Evolutionary conservation across 2,888 invertebrate species (phyloP).

Genomic region (Ormyrus pomaceus): DNA sequence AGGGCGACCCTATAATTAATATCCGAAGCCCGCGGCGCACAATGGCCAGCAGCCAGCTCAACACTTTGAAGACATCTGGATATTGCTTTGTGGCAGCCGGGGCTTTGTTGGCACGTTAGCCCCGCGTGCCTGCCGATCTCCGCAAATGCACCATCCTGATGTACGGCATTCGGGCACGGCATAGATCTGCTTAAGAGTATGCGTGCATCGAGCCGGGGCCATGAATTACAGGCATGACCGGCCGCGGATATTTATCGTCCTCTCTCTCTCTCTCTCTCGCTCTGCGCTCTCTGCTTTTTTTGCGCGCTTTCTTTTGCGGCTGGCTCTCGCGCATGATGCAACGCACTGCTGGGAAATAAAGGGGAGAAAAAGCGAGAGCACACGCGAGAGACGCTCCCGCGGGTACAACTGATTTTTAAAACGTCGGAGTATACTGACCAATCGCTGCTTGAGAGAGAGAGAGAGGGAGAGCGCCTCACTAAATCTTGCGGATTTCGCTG

Average conservation of each 20-base stretch:
- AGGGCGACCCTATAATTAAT: conserved; percentile 44
- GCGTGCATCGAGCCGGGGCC: not conserved
- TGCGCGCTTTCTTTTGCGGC: not conserved
- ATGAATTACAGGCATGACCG: conserved; percentile 29
- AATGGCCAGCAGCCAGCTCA: conserved; percentile 3
- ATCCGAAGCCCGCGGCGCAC: conserved; percentile 8
- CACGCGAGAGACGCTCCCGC: not conserved
- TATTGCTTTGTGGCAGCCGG: conserved; percentile 32
- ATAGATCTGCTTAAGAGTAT: conserved; percentile 37
- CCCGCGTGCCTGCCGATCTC: conserved; percentile 20
- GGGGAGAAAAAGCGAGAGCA: not conserved
- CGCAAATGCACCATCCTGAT: conserved; percentile 34
- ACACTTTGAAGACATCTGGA: conserved; percentile 46
- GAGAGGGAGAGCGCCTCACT: not conserved
- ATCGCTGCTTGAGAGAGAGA: not conserved
- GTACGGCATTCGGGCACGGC: conserved; percentile 14
- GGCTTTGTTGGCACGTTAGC: conserved; percentile 33
- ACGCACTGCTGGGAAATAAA: not conserved
- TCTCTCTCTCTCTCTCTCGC: not conserved
- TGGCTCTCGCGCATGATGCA: not conserved
- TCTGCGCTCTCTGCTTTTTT: not conserved
- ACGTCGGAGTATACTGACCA: conserved; percentile 13
- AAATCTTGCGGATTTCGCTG: not conserved
- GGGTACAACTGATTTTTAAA: conserved; percentile 1
- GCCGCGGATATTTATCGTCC: conserved; percentile 30